A percentile compares a stretch with the other conserved stretches of the same genome.
Evolutionary conservation across 2,888 invertebrate species (phyloP).

Genomic region (Melinaea marsaeus): DNA sequence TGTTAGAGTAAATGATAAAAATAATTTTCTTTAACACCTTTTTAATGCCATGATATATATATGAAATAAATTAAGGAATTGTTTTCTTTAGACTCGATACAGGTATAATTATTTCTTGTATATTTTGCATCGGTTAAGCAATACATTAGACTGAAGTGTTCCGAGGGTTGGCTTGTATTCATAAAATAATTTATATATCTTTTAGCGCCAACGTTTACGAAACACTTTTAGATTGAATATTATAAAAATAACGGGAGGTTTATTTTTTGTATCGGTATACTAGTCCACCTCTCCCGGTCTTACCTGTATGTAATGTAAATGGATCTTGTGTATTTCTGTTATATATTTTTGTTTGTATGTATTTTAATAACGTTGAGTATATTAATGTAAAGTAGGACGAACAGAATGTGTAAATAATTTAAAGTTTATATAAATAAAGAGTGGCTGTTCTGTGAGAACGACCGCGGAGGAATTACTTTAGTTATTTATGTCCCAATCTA

Average conservation of each 20-base stretch:
- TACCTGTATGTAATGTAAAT: conserved; percentile 63
- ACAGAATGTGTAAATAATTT: conserved; percentile 76
- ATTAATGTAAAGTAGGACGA: conserved; percentile 76
- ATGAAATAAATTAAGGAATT: conserved; percentile 53
- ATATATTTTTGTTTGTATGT: conserved; percentile 72
- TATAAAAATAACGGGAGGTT: conserved; percentile 55
- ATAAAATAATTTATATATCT: conserved; percentile 54
- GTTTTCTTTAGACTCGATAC: conserved; percentile 57
- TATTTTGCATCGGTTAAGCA: conserved; percentile 72
- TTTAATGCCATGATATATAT: conserved; percentile 51
- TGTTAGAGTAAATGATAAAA: conserved; percentile 57
- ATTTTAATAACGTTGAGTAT: conserved; percentile 75
- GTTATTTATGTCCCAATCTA: not conserved
- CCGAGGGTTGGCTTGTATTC: conserved; percentile 58
- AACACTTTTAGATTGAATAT: conserved; percentile 59
- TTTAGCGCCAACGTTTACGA: conserved; percentile 65
- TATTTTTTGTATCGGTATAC: conserved; percentile 74
- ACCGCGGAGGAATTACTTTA: conserved; percentile 38
- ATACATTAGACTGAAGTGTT: conserved; percentile 74
- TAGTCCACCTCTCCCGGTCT: conserved; percentile 70
- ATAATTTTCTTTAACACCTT: conserved; percentile 39
- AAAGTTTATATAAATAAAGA: conserved; percentile 78
- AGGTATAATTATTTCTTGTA: conserved; percentile 60
- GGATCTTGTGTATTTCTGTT: conserved; percentile 70
- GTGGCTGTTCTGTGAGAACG: conserved; percentile 69